Percentiles rank a stretch among this genome's conserved stretches.
Conservation (phyloP, 2,888 invertebrate genomes). For the Campoplex capitator region DNA sequence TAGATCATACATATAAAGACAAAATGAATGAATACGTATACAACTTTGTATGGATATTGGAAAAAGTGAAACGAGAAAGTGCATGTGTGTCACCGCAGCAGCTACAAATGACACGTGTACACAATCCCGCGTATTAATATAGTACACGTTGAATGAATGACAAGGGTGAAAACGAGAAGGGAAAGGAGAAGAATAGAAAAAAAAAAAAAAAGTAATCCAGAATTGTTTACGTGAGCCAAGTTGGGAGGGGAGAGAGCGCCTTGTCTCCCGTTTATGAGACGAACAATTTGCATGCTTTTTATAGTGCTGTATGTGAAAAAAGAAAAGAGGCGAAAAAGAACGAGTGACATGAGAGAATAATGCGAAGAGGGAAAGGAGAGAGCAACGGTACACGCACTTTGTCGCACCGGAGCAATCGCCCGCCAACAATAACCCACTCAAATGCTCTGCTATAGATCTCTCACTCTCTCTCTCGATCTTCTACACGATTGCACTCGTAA, state of each 20-base stretch:
- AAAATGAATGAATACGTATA: neutral
- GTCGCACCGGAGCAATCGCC: neutral
- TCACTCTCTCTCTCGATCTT: conserved; percentile 5
- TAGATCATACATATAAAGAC: neutral
- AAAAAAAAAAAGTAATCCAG: conserved; percentile 39
- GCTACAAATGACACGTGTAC: conserved; percentile 13
- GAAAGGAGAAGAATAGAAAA: neutral
- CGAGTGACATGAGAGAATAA: conserved; percentile 38
- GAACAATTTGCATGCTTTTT: conserved; percentile 14
- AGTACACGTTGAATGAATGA: conserved; percentile 35
- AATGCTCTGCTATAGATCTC: neutral
- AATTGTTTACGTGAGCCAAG: conserved; percentile 56
- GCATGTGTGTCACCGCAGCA: neutral
- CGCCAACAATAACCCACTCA: conserved; percentile 6
- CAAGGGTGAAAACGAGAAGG: conserved; percentile 12
- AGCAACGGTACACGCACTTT: neutral
- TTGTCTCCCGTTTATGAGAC: conserved; percentile 17
- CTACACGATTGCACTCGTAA: neutral
- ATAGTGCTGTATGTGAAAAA: conserved; percentile 18
- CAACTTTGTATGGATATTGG: neutral
- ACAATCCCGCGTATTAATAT: conserved; percentile 6
- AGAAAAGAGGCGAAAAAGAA: neutral
- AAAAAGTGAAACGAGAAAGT: neutral
- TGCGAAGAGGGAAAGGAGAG: neutral
- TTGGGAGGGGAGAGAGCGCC: conserved; percentile 14